Evolutionary conservation across 2,113 vertebrate species (phyloP).

Genomic region (Myiozetetes cayanensis): DNA sequence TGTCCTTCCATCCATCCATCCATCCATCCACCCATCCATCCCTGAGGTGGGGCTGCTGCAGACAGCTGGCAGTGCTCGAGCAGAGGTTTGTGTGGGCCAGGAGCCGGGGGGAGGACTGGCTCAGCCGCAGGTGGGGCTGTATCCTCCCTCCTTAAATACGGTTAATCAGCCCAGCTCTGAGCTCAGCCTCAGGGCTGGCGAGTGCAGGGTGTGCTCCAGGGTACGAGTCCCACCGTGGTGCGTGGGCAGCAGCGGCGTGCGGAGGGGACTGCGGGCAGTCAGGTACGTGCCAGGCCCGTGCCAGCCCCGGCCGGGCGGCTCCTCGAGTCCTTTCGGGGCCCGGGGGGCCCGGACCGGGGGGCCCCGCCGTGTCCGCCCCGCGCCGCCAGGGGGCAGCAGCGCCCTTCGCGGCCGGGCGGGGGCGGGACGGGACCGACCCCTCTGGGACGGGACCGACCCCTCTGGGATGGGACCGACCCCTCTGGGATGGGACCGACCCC

Average conservation of each 20-base stretch:
- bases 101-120: accelerated
- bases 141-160: background rate
- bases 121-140: background rate
- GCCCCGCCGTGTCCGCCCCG: too few relatives aligned
- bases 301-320: too few relatives aligned
- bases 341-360: too few relatives aligned
- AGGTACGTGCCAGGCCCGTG: too few relatives aligned
- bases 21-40: background rate
- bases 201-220: accelerated
- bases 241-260: background rate
- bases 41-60: background rate
- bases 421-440: too few relatives aligned
- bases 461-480: too few relatives aligned
- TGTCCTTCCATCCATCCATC: background rate
- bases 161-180: background rate
- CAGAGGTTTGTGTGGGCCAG: background rate
- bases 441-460: too few relatives aligned
- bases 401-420: too few relatives aligned
- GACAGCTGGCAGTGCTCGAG: accelerated
- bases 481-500: too few relatives aligned
- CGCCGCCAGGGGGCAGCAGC: background rate
- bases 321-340: too few relatives aligned
- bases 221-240: accelerated
- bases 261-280: too few relatives aligned
- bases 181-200: accelerated